These are phyloP conservation scores for Scatophagus argus DNA, from an alignment of 2,113 vertebrate genomes.

Conservation along the genomic window DNA sequence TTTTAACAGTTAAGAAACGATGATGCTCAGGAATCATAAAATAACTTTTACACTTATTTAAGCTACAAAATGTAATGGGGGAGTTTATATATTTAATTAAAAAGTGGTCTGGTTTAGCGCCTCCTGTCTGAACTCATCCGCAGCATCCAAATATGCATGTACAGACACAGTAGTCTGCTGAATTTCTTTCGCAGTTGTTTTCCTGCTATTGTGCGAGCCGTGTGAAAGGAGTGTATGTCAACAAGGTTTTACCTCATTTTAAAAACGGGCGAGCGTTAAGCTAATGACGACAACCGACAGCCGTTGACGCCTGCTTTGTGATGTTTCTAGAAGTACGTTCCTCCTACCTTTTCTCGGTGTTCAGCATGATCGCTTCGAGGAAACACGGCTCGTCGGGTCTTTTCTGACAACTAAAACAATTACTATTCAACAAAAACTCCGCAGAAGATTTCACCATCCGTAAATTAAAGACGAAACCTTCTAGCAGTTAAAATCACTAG, in stretches of 20 bases:
- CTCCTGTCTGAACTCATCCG: background rate
- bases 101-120: too few species aligned
- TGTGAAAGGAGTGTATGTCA: background rate
- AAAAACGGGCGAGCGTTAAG: background rate
- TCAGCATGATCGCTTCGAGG: constrained; percentile 78
- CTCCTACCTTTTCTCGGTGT: constrained; percentile 84
- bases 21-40: background rate
- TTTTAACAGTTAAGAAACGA: background rate
- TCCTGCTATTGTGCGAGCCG: background rate
- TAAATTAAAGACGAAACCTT: background rate
- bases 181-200: background rate
- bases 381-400: constrained; percentile 52
- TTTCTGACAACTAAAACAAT: constrained; percentile 67
- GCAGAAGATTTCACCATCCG: constrained; percentile 76
- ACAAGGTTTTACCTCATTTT: background rate
- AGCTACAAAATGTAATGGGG: background rate
- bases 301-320: background rate
- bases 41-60: background rate
- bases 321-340: background rate
- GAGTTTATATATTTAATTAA: too few species aligned
- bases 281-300: too few species aligned
- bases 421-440: constrained; percentile 69
- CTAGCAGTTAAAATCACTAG: background rate
- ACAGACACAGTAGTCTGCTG: background rate
- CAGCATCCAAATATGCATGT: background rate